phyloP scores from a whole-genome alignment of 2,113 vertebrate genomes.

The Phoenicopterus ruber region DNA sequence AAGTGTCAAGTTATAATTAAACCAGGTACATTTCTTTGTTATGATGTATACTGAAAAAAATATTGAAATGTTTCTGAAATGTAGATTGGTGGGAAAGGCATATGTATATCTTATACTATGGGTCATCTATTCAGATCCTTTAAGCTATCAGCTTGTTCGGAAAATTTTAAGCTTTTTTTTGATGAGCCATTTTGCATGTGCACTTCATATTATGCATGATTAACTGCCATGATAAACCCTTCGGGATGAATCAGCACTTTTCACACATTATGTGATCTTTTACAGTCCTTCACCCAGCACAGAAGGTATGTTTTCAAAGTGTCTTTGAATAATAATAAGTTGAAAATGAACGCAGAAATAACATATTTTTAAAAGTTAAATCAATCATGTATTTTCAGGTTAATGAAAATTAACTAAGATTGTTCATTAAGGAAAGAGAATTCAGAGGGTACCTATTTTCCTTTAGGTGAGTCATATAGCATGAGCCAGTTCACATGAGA shows the following conservation, averaged over 20 bases:
- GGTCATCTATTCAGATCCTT: background rate
- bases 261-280: background rate
- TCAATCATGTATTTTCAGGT: background rate
- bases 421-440: background rate
- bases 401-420: background rate
- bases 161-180: background rate
- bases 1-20: background rate
- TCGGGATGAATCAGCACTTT: background rate
- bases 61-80: background rate
- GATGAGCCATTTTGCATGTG: background rate
- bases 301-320: background rate
- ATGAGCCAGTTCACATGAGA: fast-evolving
- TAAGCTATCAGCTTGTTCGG: background rate
- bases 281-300: background rate
- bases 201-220: background rate
- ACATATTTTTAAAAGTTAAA: background rate
- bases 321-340: background rate
- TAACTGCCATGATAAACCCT: background rate
- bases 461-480: background rate
- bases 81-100: background rate
- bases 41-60: background rate
- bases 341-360: background rate
- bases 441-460: background rate
- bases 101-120: background rate
- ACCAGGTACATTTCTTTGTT: background rate